These are phyloP conservation scores for Pollenia angustigena DNA, from an alignment of 2,888 invertebrate species.

Conservation along the genomic window DNA sequence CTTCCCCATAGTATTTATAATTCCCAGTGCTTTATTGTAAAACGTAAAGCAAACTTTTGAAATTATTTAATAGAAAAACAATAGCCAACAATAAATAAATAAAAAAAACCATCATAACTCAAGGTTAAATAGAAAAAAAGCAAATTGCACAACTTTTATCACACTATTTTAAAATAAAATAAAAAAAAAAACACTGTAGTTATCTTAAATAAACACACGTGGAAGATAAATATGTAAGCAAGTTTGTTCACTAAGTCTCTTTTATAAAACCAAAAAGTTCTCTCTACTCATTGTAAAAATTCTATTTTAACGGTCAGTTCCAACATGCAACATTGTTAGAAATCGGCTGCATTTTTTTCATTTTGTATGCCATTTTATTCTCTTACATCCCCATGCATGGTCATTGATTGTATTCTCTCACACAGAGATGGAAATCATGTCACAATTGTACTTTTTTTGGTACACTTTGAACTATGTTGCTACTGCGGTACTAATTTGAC, in stretches of 20 bases:
- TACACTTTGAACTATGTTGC: too few relatives aligned
- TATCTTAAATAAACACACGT: constrained; percentile 19
- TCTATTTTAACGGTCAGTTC: not conserved
- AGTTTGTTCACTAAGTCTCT: not conserved
- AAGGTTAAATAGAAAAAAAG: constrained; percentile 35
- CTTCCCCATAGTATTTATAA: not conserved
- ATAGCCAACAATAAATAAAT: not conserved
- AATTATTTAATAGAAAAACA: not conserved
- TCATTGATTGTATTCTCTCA: not conserved
- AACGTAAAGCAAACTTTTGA: not conserved
- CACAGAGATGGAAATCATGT: not conserved
- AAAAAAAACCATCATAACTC: constrained; percentile 17
- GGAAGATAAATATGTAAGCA: not conserved
- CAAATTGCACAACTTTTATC: constrained; percentile 4
- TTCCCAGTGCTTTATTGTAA: not conserved
- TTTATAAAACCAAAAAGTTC: not conserved
- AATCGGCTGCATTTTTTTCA: constrained; percentile 6
- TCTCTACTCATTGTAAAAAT: not conserved
- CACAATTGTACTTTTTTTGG: too few relatives aligned
- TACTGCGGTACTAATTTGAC: too few relatives aligned
- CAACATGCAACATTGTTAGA: constrained; percentile 35
- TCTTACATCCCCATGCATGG: not conserved
- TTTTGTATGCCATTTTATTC: not conserved
- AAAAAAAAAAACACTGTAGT: constrained; percentile 5
- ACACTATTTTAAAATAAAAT: constrained; percentile 1